Conservation (phyloP, 2,888 invertebrate genomes). For the Pristionchus maxplancki region DNA sequence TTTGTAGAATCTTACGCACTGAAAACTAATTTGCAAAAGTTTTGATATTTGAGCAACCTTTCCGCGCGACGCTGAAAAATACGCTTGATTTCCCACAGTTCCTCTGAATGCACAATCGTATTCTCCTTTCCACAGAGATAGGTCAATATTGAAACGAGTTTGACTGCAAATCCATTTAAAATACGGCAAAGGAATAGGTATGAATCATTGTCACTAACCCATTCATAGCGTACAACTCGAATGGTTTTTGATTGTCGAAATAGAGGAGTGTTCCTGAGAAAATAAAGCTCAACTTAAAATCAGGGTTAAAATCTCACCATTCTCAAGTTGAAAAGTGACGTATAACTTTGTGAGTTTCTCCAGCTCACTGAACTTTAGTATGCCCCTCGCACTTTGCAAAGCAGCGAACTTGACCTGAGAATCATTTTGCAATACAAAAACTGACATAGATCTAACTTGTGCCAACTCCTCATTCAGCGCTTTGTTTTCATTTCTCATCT, state of each 20-base stretch:
- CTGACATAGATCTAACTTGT: too few relatives aligned
- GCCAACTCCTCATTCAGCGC: too few relatives aligned
- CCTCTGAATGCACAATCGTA: conserved; percentile 1
- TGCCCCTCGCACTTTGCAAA: not conserved
- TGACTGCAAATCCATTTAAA: not conserved
- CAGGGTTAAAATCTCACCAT: not conserved
- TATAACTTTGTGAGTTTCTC: not conserved
- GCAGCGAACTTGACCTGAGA: not conserved
- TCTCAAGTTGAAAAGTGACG: not conserved
- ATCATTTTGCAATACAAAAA: not conserved
- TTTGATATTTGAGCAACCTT: not conserved
- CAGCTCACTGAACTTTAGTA: not conserved
- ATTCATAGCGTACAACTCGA: not conserved
- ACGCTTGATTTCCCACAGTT: not conserved
- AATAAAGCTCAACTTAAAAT: not conserved
- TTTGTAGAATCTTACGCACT: not conserved
- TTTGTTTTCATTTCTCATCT: too few relatives aligned
- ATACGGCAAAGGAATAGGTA: not conserved
- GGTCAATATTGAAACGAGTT: not conserved
- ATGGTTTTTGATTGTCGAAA: not conserved
- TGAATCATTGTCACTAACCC: not conserved
- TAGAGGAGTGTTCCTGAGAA: not conserved
- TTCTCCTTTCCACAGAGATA: not conserved
- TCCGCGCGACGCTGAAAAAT: not conserved
- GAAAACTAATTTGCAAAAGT: not conserved